Evolutionary conservation across 2,797 vertebrate species (phyloP), one percentile per base, ranked within the genome.

Genomic region (Bradypodion pumilum): DNA sequence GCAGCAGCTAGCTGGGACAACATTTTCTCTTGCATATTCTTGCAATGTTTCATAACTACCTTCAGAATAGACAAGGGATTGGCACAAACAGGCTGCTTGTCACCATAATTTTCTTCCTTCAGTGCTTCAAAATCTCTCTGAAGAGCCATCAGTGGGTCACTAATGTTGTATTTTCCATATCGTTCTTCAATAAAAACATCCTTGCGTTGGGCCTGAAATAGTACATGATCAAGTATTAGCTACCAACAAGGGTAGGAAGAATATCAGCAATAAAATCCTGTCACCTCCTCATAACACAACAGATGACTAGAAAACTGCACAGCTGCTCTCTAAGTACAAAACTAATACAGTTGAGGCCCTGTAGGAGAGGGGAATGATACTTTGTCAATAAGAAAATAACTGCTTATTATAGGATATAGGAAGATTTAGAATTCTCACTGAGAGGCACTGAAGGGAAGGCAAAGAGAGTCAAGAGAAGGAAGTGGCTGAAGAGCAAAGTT

Each of bases 21-120:
- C 98, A 99, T 99, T 89, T 97, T 98, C 86, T 99, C 98, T 93
- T 99, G 98, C 98, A 99, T 99, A 84, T 94, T 97, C 94, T 98
- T 98, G 92, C 98, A 99, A 82, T 99, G 98, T 80, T 97, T 97
- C 98, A 99, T 98, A 92, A 99, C 98, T 88, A 97, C 97, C 91
- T 98, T 99, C 9, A 99, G 95, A 63, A 99, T 92, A 2, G 98
- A 98, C 63, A 99, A 94, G 0, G 99, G 99, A 91, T 97, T 99
- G 46, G 98, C 95, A 93, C 94, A 92, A 52, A 96, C 95, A 0
- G 97, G 95, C 46, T 96, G 95, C 91, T 95, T 97, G n/a, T 94
- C 94, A 0, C 93, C 92, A 5, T 96, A 96, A 60, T 95, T 93
- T 74, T 95, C 95, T 52, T 97, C 96, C 89, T 83, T 96, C 86